Evolutionary conservation across 30 jellyfish, hydroid and myxozoan genomes (phyloP).

Genomic region (Aurelia coerulea): DNA sequence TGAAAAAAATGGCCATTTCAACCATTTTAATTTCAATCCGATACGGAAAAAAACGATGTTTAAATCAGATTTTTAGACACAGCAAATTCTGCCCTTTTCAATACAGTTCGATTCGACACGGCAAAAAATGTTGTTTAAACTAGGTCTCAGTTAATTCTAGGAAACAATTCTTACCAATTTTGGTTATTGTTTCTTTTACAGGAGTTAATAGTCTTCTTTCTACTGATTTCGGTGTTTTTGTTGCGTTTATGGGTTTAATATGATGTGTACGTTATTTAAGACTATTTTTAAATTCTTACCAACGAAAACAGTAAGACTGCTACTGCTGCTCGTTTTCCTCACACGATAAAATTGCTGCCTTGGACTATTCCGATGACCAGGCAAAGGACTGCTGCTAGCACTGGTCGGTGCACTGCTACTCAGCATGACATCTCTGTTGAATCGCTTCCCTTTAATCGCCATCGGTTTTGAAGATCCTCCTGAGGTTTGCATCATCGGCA

Average conservation of each 20-base stretch:
- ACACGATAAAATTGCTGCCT: constrained; percentile 88
- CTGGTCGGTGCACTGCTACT: constrained; percentile 93
- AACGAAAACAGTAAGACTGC: constrained; percentile 70
- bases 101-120: too few relatives aligned
- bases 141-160: background rate
- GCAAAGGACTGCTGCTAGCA: constrained; percentile 95
- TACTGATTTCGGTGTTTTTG: too few relatives aligned
- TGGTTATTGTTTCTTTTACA: too few relatives aligned
- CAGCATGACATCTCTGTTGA: constrained; percentile 60
- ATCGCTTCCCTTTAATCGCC: constrained; percentile 68
- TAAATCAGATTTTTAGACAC: too few relatives aligned
- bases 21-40: too few relatives aligned
- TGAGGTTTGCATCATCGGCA: constrained; percentile 28
- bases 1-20: too few relatives aligned
- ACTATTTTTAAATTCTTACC: constrained; percentile 79
- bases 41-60: too few relatives aligned
- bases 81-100: too few relatives aligned
- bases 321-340: constrained; percentile 82
- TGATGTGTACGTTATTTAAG: too few relatives aligned
- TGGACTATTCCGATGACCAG: constrained; percentile 78
- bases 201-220: too few relatives aligned
- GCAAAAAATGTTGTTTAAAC: too few relatives aligned
- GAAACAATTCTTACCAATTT: constrained; percentile 55
- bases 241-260: too few relatives aligned
- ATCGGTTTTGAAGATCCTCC: constrained; percentile 76